Evolutionary conservation across 2,888 invertebrate species (phyloP).

Genomic region (Torymus tubicola): DNA sequence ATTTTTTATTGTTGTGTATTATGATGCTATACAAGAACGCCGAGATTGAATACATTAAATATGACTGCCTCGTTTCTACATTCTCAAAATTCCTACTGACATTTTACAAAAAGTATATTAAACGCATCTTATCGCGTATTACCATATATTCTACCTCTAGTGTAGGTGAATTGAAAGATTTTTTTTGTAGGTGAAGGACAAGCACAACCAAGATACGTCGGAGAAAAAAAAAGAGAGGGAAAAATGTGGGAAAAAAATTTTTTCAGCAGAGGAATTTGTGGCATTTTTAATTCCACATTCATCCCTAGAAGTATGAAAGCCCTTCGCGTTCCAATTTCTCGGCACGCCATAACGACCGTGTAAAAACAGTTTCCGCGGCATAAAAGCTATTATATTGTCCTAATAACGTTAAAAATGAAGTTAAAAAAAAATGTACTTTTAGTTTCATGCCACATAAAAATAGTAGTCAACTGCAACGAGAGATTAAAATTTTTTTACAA

Average conservation of each 20-base stretch:
- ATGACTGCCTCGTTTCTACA: no score
- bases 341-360: constrained; percentile 27
- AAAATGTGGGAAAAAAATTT: constrained; percentile 25
- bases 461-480: background rate
- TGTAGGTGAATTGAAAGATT: constrained; percentile 9
- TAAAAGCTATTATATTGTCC: constrained; percentile 11
- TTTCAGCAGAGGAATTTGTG: constrained; percentile 41
- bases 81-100: no score
- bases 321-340: constrained; percentile 38
- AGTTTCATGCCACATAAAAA: background rate
- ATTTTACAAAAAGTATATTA: no score
- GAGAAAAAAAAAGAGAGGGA: constrained; percentile 8
- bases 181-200: background rate
- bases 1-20: no score
- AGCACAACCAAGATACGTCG: constrained; percentile 35
- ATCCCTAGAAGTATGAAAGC: constrained; percentile 45
- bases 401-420: constrained; percentile 10
- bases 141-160: background rate
- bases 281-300: constrained; percentile 60
- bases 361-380: constrained; percentile 16
- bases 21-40: no score
- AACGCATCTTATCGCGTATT: background rate
- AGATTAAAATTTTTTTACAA: no score
- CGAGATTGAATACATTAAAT: no score
- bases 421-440: background rate